Percentiles rank a stretch among this genome's conserved stretches.
These are phyloP conservation scores for Drosophila carrolli DNA, from an alignment of 1,140 invertebrate species.

Conservation along the genomic window DNA sequence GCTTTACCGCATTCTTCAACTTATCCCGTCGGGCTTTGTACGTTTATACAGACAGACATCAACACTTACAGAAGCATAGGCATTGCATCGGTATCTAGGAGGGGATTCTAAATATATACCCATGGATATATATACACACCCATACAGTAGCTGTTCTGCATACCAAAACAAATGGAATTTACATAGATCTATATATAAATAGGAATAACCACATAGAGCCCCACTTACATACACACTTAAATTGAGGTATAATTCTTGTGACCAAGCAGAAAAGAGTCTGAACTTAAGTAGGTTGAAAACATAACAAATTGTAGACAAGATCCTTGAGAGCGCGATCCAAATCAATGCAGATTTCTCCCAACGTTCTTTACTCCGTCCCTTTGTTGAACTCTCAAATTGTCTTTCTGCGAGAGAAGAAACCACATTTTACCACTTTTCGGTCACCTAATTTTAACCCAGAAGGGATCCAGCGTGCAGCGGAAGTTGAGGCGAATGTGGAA, in stretches of 20 bases:
- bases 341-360: slow-evolving; percentile 36
- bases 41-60: slow-evolving; percentile 21
- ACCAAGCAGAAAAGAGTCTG: slow-evolving; percentile 79
- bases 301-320: slow-evolving; percentile 40
- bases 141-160: slow-evolving; percentile 34
- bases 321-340: slow-evolving; percentile 5
- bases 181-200: slow-evolving; percentile 46
- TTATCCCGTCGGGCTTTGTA: slow-evolving; percentile 28
- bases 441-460: slow-evolving; percentile 5
- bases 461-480: slow-evolving; percentile 15
- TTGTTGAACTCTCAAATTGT: slow-evolving; percentile 19
- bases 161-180: slow-evolving; percentile 36
- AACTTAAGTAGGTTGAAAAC: slow-evolving; percentile 74
- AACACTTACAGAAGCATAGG: neutral
- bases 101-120: slow-evolving; percentile 37
- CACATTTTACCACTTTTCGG: slow-evolving; percentile 24
- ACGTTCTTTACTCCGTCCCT: slow-evolving; percentile 65
- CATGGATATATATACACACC: slow-evolving; percentile 21
- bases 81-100: slow-evolving; percentile 1
- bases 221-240: slow-evolving; percentile 19
- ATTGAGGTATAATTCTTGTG: slow-evolving; percentile 62
- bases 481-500: slow-evolving; percentile 1
- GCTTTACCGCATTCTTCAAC: slow-evolving; percentile 44
- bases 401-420: slow-evolving; percentile 7
- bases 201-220: slow-evolving; percentile 32